phyloP scores from a whole-genome alignment of 2,797 vertebrate species.

The Selene dorsalis region DNA sequence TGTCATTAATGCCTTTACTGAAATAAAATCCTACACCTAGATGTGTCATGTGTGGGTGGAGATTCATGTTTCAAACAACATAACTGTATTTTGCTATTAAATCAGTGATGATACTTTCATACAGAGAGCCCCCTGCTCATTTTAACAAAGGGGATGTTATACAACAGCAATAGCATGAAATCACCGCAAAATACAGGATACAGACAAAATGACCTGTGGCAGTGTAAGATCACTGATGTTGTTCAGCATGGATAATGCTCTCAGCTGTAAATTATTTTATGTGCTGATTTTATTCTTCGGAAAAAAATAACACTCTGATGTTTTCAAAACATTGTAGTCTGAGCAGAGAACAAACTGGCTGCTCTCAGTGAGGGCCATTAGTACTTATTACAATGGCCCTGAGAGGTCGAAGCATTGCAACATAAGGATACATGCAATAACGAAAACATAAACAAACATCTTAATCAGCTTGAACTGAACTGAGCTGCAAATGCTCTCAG shows the following conservation, averaged over 20 bases:
- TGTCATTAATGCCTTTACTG: neutral
- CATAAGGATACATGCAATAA: no score
- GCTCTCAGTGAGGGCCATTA: neutral
- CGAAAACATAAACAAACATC: no score
- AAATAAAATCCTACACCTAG: slow-evolving; percentile 4
- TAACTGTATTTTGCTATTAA: slow-evolving; percentile 17
- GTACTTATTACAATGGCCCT: no score
- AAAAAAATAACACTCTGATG: neutral
- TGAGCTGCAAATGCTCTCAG: no score
- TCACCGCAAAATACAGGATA: neutral
- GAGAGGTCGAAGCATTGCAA: no score
- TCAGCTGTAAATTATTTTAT: neutral
- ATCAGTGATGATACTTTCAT: slow-evolving; percentile 19
- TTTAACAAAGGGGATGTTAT: neutral
- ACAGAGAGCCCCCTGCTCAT: neutral
- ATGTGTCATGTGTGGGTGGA: neutral
- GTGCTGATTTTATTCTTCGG: neutral
- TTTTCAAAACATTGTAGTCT: neutral
- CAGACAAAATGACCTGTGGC: neutral
- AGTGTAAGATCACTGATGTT: slow-evolving; percentile 1
- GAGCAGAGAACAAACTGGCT: neutral
- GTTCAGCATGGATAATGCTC: neutral
- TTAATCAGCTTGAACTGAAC: no score
- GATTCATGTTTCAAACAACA: slow-evolving; percentile 14
- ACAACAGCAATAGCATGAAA: slow-evolving; percentile 2